Percentiles rank a stretch among this genome's conserved stretches.
phyloP scores from a whole-genome alignment of 2,888 invertebrate species.

The Tetrapedia diversipes region DNA sequence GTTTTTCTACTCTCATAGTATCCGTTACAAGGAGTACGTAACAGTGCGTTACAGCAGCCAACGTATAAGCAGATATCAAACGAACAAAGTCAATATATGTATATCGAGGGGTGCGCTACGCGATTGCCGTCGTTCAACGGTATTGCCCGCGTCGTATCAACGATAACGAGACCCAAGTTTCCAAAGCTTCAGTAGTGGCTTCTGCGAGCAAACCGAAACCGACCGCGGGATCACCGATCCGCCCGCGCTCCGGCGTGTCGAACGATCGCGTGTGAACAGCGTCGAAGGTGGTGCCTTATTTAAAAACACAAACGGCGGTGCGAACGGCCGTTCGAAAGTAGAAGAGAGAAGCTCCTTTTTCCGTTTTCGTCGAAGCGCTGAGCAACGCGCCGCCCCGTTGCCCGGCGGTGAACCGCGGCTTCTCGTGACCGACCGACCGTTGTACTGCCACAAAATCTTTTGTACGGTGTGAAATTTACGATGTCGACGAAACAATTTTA shows the following conservation, averaged over 20 bases:
- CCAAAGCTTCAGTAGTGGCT: conserved; percentile 42
- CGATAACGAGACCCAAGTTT: conserved; percentile 25
- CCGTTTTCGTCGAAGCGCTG: conserved; percentile 25
- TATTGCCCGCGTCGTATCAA: conserved; percentile 22
- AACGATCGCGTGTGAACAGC: conserved; percentile 51
- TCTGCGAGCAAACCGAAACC: conserved; percentile 5
- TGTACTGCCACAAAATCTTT: conserved; percentile 47
- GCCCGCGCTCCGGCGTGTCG: conserved; percentile 30
- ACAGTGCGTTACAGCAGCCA: not conserved
- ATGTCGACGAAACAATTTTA: not conserved
- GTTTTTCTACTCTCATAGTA: conserved; percentile 24
- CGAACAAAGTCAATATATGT: conserved; percentile 54
- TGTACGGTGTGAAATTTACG: conserved; percentile 23
- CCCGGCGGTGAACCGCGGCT: conserved; percentile 18
- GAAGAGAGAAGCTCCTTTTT: conserved; percentile 52
- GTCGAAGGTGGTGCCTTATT: conserved; percentile 81
- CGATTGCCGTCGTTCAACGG: not conserved
- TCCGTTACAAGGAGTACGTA: not conserved
- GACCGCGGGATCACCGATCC: conserved; percentile 40
- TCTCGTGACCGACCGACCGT: conserved; percentile 43
- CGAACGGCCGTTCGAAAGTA: conserved; percentile 76
- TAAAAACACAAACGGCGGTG: conserved; percentile 76
- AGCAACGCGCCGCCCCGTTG: conserved; percentile 18
- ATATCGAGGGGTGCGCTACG: conserved; percentile 17
- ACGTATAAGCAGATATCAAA: conserved; percentile 17